phyloP scores from a whole-genome alignment of 2,888 invertebrate genomes.

The Craniophora ligustri region DNA sequence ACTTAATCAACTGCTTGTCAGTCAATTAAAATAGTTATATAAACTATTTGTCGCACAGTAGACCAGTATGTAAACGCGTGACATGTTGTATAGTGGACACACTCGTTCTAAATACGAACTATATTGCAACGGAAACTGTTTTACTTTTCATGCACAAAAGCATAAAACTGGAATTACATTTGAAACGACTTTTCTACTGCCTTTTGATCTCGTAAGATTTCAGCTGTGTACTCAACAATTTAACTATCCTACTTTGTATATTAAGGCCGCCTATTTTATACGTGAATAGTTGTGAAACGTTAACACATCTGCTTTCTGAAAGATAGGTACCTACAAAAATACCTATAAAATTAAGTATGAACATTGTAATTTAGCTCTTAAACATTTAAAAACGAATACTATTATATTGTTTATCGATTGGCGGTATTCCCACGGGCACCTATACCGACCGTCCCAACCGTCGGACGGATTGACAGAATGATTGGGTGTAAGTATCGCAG shows the following conservation, averaged over 20 bases:
- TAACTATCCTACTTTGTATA: slow-evolving; percentile 1
- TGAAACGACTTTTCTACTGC: slow-evolving; percentile 5
- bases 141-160: slow-evolving; percentile 2
- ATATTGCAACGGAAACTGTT: not conserved
- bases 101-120: slow-evolving; percentile 16
- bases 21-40: slow-evolving; percentile 51
- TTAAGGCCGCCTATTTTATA: not conserved
- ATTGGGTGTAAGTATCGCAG: slow-evolving; percentile 80
- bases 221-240: slow-evolving; percentile 4
- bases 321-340: too few species aligned
- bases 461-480: slow-evolving; percentile 81
- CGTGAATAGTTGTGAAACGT: slow-evolving; percentile 2
- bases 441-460: slow-evolving; percentile 62
- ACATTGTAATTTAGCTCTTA: slow-evolving; percentile 24
- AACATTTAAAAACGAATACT: slow-evolving; percentile 49
- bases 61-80: slow-evolving; percentile 20
- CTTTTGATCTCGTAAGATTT: slow-evolving; percentile 14
- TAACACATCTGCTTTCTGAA: not conserved
- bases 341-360: too few species aligned
- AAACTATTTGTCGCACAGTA: slow-evolving; percentile 40
- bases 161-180: slow-evolving; percentile 3
- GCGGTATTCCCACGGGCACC: slow-evolving; percentile 75
- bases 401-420: slow-evolving; percentile 59
- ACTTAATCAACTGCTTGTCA: slow-evolving; percentile 43
- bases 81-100: slow-evolving; percentile 11